These are phyloP conservation scores for Uropsilus gracilis DNA, from an alignment of 2,113 vertebrate species.

Conservation along the genomic window DNA sequence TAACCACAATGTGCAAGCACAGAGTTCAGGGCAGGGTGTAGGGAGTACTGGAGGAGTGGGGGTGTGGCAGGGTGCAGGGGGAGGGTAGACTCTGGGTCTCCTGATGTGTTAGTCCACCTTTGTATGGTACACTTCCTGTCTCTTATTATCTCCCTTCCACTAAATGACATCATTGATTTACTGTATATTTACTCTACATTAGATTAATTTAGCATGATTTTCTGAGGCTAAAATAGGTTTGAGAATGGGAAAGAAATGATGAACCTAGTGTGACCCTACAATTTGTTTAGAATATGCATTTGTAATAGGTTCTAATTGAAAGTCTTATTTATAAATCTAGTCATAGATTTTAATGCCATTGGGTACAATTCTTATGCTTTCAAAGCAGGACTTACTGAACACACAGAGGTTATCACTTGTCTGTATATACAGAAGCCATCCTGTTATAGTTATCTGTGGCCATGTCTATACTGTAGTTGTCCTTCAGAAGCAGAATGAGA, in stretches of 20 bases:
- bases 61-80: no score
- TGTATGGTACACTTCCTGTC: not conserved
- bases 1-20: no score
- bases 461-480: not conserved
- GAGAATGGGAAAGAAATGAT: not conserved
- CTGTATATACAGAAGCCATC: not conserved
- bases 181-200: not conserved
- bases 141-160: rapidly evolving
- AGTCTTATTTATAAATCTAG: not conserved
- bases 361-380: not conserved
- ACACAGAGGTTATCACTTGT: not conserved
- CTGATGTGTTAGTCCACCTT: not conserved
- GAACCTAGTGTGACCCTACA: not conserved
- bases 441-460: not conserved
- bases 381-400: not conserved
- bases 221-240: not conserved
- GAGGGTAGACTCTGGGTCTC: not conserved
- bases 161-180: no score
- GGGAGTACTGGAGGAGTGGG: no score
- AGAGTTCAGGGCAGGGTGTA: no score
- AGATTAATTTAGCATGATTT: not conserved
- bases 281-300: not conserved
- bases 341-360: no score
- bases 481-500: not conserved
- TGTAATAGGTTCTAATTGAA: not conserved